Conservation (phyloP, 2,888 invertebrate genomes). For the Nasonia oneida region DNA sequence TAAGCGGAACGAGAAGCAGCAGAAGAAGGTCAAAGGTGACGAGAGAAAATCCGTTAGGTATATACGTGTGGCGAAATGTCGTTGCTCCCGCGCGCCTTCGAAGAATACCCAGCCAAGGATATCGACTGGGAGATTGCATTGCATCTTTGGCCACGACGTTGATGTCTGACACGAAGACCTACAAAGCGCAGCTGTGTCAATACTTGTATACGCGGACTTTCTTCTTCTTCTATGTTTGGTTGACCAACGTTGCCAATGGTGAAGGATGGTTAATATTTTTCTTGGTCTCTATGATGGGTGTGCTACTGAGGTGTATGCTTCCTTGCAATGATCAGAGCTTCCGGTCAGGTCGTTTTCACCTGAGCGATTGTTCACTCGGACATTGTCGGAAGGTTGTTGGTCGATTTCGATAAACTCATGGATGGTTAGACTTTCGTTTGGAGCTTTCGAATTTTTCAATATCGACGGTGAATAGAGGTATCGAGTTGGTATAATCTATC, state of each 20-base stretch:
- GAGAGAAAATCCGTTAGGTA: constrained; percentile 51
- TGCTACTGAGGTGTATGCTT: background rate
- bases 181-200: constrained; percentile 51
- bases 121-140: too few relatives aligned
- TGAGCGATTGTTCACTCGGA: background rate
- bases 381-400: background rate
- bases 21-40: constrained; percentile 57
- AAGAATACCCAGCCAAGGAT: too few relatives aligned
- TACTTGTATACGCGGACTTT: constrained; percentile 15
- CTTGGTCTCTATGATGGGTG: background rate
- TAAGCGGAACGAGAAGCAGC: constrained; percentile 15
- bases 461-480: background rate
- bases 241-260: background rate
- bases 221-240: background rate
- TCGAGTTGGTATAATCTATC: background rate
- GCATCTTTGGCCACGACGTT: background rate
- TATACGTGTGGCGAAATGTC: constrained; percentile 35
- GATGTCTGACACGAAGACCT: constrained; percentile 46
- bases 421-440: background rate
- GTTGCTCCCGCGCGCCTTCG: too few relatives aligned
- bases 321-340: constrained; percentile 42
- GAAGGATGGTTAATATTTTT: background rate
- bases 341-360: constrained; percentile 27
- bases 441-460: background rate
- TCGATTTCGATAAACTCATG: background rate